phyloP scores from a whole-genome alignment of 2,113 vertebrate genomes.

The Hassar affinis region DNA sequence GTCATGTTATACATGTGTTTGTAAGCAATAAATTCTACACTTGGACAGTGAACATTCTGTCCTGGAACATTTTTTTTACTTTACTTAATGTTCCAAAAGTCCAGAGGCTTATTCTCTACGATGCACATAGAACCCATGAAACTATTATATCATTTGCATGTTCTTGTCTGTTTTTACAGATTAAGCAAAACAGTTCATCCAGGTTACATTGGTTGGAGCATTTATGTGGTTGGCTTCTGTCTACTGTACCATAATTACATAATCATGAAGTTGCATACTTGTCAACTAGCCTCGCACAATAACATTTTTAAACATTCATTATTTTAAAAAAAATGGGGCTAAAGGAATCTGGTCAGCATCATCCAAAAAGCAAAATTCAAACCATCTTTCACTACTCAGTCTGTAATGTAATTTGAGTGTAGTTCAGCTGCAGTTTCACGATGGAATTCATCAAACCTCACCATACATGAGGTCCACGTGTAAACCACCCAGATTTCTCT shows the following conservation, averaged over 20 bases:
- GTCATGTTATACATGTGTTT: neutral
- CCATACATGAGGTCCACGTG: constrained; percentile 52
- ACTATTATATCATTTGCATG: constrained; percentile 44
- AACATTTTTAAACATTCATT: neutral
- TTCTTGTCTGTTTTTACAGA: constrained; percentile 42
- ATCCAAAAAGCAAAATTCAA: neutral
- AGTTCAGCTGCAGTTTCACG: constrained; percentile 50
- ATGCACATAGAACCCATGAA: constrained; percentile 20
- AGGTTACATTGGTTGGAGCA: constrained; percentile 7
- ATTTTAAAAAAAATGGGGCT: neutral
- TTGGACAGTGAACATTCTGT: constrained; percentile 10
- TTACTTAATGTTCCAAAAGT: constrained; percentile 37
- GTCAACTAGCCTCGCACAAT: neutral
- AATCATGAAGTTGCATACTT: constrained; percentile 1
- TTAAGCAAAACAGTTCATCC: constrained; percentile 39
- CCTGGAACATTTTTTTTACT: constrained; percentile 23
- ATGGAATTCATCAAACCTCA: constrained; percentile 59
- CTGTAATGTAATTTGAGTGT: constrained; percentile 34
- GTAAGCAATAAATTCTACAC: constrained; percentile 1
- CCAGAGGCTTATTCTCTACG: constrained; percentile 48
- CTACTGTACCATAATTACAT: neutral
- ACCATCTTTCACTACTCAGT: neutral
- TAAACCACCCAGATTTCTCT: constrained; percentile 50
- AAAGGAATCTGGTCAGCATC: constrained; percentile 3
- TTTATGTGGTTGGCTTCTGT: constrained; percentile 30